phyloP scores from a whole-genome alignment of 2,113 vertebrate species.

The Leptocoma aspasia region DNA sequence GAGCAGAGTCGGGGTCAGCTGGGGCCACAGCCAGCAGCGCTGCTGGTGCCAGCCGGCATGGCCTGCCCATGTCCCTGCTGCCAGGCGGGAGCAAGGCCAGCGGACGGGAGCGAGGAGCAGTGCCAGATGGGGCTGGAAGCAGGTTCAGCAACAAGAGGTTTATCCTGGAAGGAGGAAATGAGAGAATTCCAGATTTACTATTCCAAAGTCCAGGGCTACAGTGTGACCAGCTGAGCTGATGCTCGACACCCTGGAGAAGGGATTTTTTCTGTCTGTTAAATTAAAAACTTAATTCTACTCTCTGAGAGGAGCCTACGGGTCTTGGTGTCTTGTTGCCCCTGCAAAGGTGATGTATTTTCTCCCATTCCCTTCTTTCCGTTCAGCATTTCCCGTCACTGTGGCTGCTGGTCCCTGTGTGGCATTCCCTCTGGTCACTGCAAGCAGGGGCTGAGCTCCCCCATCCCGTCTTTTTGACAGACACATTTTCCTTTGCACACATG shows the following conservation, averaged over 20 bases:
- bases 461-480: not conserved
- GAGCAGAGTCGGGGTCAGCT: not conserved
- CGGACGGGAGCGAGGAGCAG: accelerated
- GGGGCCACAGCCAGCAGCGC: not conserved
- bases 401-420: not conserved
- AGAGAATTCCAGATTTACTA: not conserved
- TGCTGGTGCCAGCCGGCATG: not conserved
- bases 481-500: not conserved
- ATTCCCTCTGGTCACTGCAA: not conserved
- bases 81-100: not conserved
- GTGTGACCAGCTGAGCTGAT: not conserved
- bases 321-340: not conserved
- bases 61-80: not conserved
- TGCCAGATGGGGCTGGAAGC: not conserved
- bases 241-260: not conserved
- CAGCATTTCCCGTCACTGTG: not conserved
- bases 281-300: not conserved
- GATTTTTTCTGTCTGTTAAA: not conserved
- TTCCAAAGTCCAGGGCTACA: not conserved
- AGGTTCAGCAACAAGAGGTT: not conserved
- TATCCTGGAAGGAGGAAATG: not conserved
- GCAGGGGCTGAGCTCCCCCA: not conserved
- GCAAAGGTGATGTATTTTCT: not conserved
- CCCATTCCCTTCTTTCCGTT: not conserved
- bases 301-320: not conserved